phyloP scores from a whole-genome alignment of 1,140 invertebrate genomes.

The Cydia splendana region DNA sequence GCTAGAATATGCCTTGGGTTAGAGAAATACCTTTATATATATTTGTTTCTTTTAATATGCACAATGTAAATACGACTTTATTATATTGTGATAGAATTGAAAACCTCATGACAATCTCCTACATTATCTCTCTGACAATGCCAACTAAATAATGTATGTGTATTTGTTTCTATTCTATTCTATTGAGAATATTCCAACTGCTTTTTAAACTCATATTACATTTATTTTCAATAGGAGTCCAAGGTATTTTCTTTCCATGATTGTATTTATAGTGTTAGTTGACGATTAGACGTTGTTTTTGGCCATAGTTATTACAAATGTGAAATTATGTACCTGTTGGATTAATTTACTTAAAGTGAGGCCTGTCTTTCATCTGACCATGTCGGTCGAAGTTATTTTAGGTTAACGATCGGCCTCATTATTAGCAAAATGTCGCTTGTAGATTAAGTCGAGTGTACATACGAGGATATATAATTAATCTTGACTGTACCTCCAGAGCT shows the following conservation, averaged over 20 bases:
- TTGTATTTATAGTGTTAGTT: not conserved
- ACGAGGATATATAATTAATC: not conserved
- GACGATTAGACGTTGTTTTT: slow-evolving; percentile 1
- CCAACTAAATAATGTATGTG: no score
- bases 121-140: no score
- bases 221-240: not conserved
- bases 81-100: no score
- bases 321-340: slow-evolving; percentile 5
- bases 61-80: no score
- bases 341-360: not conserved
- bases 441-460: not conserved
- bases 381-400: not conserved
- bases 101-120: no score
- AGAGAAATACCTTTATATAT: not conserved
- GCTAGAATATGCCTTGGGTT: not conserved
- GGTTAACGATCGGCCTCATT: not conserved
- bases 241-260: not conserved
- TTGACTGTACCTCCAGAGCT: not conserved
- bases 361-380: slow-evolving; percentile 13
- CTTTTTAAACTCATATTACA: no score
- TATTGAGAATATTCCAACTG: no score
- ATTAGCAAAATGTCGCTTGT: slow-evolving; percentile 14
- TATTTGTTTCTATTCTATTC: no score
- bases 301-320: slow-evolving; percentile 10
- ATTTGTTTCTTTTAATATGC: no score